These are phyloP conservation scores for Hyalella azteca DNA, from an alignment of 2,888 invertebrate species.

Conservation along the genomic window DNA sequence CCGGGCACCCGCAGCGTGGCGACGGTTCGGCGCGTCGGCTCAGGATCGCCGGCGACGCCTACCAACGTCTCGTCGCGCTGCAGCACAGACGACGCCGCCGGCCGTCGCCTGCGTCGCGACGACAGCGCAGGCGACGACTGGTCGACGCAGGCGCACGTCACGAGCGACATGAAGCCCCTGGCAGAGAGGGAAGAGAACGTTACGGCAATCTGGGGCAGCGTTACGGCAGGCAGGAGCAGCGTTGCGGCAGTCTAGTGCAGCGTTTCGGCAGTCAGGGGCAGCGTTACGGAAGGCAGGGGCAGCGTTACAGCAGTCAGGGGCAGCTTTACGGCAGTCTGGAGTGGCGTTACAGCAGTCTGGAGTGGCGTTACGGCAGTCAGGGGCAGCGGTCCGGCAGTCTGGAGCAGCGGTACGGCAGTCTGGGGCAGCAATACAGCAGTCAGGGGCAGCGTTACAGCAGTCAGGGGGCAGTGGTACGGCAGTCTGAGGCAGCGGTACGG, in stretches of 20 bases:
- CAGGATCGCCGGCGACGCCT: not conserved
- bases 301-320: too few relatives aligned
- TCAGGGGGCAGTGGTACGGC: not conserved
- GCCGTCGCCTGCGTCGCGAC: constrained; percentile 11
- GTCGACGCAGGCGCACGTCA: constrained; percentile 15
- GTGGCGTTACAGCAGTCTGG: too few relatives aligned
- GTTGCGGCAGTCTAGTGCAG: not conserved
- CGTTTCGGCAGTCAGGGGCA: not conserved
- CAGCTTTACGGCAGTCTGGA: too few relatives aligned
- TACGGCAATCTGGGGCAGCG: not conserved
- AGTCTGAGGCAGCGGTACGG: not conserved
- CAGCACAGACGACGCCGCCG: constrained; percentile 4
- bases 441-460: not conserved
- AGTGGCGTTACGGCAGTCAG: too few relatives aligned
- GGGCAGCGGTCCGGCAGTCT: too few relatives aligned
- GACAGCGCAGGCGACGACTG: not conserved
- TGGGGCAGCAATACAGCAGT: not conserved
- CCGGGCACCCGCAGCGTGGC: constrained; percentile 15
- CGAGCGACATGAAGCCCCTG: constrained; percentile 17
- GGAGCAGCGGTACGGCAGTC: not conserved
- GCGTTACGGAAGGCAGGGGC: not conserved
- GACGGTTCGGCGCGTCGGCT: not conserved
- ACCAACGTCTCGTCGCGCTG: constrained; percentile 7
- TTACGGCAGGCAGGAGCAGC: not conserved
- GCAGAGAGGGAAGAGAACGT: not conserved